Evolutionary conservation across 2,113 vertebrate species (phyloP).

Genomic region (Chlorodrepanis virens): DNA sequence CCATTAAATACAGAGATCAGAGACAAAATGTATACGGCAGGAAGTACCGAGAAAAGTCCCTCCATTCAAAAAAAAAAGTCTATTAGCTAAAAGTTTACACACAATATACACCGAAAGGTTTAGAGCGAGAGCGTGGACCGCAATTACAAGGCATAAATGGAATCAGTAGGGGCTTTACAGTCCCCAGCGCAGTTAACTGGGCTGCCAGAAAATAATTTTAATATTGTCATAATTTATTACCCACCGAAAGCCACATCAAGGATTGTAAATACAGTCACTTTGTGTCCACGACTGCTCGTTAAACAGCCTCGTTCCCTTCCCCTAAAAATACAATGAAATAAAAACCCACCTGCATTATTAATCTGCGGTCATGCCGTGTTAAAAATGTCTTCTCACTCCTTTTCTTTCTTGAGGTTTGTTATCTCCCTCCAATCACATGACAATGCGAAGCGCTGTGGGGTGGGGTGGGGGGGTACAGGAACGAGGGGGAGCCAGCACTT

Average conservation of each 20-base stretch:
- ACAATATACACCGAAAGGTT: constrained; percentile 63
- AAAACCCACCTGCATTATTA: constrained; percentile 73
- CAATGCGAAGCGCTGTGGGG: not conserved
- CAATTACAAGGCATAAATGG: constrained; percentile 60
- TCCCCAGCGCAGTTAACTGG: constrained; percentile 61
- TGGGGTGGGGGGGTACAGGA: not conserved
- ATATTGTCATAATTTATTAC: constrained; percentile 73
- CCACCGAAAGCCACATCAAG: constrained; percentile 65
- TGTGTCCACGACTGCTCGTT: constrained; percentile 47
- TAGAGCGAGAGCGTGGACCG: constrained; percentile 35
- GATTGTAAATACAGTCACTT: constrained; percentile 69
- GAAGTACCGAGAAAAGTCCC: constrained; percentile 70
- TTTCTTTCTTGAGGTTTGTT: constrained; percentile 49
- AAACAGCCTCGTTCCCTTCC: constrained; percentile 61
- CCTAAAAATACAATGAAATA: constrained; percentile 42
- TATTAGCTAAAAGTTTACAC: constrained; percentile 61
- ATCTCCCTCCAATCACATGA: constrained; percentile 56
- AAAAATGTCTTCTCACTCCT: constrained; percentile 56
- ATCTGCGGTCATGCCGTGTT: constrained; percentile 67
- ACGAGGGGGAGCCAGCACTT: not conserved
- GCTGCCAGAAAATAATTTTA: constrained; percentile 71
- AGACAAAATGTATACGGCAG: constrained; percentile 66
- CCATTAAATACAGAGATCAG: constrained; percentile 76
- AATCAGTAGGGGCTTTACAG: constrained; percentile 61
- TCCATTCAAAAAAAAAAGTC: constrained; percentile 61